Conservation (phyloP, 2,797 vertebrate genomes). For the Hippoglossus hippoglossus region DNA sequence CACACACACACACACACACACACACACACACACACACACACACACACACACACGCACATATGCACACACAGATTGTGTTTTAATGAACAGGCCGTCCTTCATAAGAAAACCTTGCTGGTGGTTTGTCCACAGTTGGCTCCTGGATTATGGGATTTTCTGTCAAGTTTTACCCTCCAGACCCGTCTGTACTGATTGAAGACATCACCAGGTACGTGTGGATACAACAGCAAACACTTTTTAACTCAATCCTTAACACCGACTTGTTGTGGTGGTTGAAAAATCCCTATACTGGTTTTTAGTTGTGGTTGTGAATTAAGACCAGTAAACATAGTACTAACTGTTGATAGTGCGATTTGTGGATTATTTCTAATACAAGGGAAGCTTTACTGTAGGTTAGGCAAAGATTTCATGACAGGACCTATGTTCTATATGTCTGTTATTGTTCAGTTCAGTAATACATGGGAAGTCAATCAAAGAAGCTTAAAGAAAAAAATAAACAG, state of each 20-base stretch:
- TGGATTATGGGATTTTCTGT: conserved; percentile 97
- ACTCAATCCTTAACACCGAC: not conserved
- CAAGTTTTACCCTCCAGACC: conserved; percentile 98
- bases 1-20: conserved; percentile 7
- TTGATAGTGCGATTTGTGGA: too few species aligned
- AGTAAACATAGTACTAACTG: too few species aligned
- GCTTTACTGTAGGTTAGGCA: too few species aligned
- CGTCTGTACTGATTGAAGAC: conserved; percentile 96
- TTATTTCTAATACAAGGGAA: too few species aligned
- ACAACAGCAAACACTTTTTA: not conserved
- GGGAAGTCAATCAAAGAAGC: too few species aligned
- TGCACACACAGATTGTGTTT: not conserved
- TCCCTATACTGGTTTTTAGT: too few species aligned
- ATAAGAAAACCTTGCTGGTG: conserved; percentile 31
- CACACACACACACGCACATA: conserved; percentile 11
- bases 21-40: not conserved
- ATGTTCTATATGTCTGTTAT: too few species aligned
- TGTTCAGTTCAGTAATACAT: too few species aligned
- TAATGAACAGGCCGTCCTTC: not conserved
- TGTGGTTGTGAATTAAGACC: not conserved
- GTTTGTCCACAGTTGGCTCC: conserved; percentile 85
- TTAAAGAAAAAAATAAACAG: too few species aligned
- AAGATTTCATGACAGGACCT: too few species aligned
- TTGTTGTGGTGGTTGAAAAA: not conserved
- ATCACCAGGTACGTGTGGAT: conserved; percentile 91